Evolutionary conservation across 1,140 invertebrate genomes (phyloP).

Genomic region (Halictus rubicundus): DNA sequence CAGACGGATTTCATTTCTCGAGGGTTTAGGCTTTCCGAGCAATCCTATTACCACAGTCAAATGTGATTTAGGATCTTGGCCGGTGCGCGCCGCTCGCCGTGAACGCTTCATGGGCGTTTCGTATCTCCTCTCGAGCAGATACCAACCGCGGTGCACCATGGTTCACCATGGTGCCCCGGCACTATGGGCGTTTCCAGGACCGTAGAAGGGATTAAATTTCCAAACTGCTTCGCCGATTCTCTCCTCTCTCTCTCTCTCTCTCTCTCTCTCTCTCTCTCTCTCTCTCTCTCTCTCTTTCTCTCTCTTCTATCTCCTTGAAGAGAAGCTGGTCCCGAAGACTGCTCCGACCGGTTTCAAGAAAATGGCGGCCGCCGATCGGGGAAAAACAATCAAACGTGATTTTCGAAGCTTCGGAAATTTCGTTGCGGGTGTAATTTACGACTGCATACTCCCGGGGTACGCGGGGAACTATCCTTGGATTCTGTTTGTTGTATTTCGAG

Average conservation of each 20-base stretch:
- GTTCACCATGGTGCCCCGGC: conserved; percentile 36
- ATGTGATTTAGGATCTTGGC: conserved; percentile 77
- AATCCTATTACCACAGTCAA: conserved; percentile 76
- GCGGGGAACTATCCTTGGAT: not conserved
- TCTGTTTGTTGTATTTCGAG: too few relatives aligned
- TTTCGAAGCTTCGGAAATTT: not conserved
- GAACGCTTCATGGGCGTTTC: conserved; percentile 70
- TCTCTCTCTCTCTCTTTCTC: too few relatives aligned
- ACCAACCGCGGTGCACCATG: conserved; percentile 53
- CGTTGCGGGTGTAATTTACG: not conserved
- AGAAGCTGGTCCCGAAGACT: not conserved
- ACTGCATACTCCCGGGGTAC: not conserved
- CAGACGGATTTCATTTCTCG: conserved; percentile 66
- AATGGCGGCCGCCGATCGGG: conserved; percentile 9
- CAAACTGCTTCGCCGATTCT: conserved; percentile 41
- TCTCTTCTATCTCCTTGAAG: too few relatives aligned
- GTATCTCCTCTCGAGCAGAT: conserved; percentile 59
- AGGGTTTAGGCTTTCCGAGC: conserved; percentile 67
- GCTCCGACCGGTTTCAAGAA: conserved; percentile 21
- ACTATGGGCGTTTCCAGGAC: conserved; percentile 62
- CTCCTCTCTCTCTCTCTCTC: too few relatives aligned
- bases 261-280: not conserved
- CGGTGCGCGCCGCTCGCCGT: conserved; percentile 56
- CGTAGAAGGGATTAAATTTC: conserved; percentile 60
- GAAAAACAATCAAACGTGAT: not conserved